phyloP scores from a whole-genome alignment of 2,797 vertebrate species.

The Aphelocoma californica region DNA sequence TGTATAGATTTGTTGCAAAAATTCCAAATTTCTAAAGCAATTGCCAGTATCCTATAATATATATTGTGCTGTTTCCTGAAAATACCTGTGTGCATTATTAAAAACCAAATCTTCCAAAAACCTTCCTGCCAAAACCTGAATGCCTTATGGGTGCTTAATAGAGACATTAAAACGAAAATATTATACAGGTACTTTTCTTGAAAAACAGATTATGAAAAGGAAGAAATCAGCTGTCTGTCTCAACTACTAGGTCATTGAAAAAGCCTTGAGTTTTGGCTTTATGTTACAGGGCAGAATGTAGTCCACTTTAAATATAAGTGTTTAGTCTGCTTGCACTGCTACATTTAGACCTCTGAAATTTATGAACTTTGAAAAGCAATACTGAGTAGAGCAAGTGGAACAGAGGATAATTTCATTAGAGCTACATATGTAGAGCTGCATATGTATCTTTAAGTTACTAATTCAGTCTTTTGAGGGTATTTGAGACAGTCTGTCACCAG shows the following conservation, averaged over 20 bases:
- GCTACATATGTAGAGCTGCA: not conserved
- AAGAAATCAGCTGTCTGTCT: not conserved
- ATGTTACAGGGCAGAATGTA: not conserved
- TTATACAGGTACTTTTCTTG: not conserved
- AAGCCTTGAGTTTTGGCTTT: not conserved
- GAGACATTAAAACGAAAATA: not conserved
- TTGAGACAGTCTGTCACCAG: not conserved
- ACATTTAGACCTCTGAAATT: constrained; percentile 8
- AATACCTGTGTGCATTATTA: not conserved
- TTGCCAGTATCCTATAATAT: not conserved
- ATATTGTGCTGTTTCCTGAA: not conserved
- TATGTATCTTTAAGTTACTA: not conserved
- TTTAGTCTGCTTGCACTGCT: constrained; percentile 19
- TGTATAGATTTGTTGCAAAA: not conserved
- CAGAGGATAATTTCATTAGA: not conserved
- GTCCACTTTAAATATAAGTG: not conserved
- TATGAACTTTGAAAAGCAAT: not conserved
- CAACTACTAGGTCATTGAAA: not conserved
- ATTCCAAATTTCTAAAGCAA: not conserved
- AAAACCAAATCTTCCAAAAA: not conserved
- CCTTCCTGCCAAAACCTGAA: not conserved
- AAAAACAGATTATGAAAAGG: not conserved
- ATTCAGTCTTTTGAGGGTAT: not conserved
- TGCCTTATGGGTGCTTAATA: not conserved
- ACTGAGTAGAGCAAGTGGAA: not conserved